Conservation (phyloP, 2,113 vertebrate species). For the Heptranchias perlo region DNA sequence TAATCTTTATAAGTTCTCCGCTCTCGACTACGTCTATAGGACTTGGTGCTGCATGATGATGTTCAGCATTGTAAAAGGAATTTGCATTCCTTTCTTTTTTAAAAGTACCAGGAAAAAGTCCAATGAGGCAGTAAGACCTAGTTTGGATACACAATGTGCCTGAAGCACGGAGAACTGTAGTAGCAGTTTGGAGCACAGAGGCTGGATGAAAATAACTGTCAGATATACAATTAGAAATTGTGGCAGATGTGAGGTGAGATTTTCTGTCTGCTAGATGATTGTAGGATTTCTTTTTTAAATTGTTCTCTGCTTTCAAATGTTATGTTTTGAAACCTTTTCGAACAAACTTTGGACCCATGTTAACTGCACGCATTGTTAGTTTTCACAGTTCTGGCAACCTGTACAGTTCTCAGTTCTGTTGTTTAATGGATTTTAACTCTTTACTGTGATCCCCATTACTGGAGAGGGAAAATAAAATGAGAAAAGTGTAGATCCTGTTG, state of each 20-base stretch:
- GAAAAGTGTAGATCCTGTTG: neutral
- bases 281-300: slow-evolving; percentile 5
- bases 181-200: neutral
- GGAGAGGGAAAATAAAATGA: neutral
- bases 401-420: neutral
- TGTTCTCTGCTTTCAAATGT: neutral
- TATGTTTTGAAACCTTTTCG: neutral
- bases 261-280: neutral
- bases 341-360: neutral
- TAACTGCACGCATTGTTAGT: neutral
- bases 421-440: neutral
- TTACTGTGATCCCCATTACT: neutral
- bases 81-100: slow-evolving; percentile 44
- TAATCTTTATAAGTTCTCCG: neutral
- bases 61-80: slow-evolving; percentile 44
- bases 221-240: slow-evolving; percentile 40
- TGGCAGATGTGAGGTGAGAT: neutral
- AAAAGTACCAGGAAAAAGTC: slow-evolving; percentile 44
- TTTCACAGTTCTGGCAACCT: neutral
- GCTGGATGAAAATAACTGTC: slow-evolving; percentile 41
- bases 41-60: slow-evolving; percentile 34
- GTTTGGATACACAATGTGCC: slow-evolving; percentile 43
- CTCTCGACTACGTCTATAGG: neutral
- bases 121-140: slow-evolving; percentile 51
- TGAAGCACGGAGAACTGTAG: slow-evolving; percentile 42